Evolutionary conservation across 1,140 invertebrate species (phyloP), one percentile per base, ranked within the genome.

Genomic region (Orussus abietinus): DNA sequence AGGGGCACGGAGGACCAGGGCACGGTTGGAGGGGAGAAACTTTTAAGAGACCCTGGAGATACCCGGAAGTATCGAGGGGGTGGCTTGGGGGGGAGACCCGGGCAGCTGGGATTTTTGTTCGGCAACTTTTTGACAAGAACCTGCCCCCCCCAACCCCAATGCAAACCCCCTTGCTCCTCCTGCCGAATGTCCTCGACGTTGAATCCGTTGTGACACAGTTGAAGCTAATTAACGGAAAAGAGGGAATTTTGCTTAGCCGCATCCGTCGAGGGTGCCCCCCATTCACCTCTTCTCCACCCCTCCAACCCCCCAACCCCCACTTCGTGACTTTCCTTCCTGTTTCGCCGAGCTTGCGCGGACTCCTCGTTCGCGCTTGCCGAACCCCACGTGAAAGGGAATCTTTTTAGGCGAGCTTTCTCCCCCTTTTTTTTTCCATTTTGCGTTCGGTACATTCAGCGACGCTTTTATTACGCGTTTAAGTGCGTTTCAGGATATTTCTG

Each of bases 11-110:
- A n/a, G n/a, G n/a, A n/a, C n/a, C n/a, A n/a, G n/a, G n/a, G 7
- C 17, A 19, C 6, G 25, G 38, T 25, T 12, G 38, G 22, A 28
- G 28, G 19, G 21, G 18, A 21, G 12, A 42, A 57, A 55, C 43
- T 53, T 59, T 51, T 13, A 38, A 36, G 40, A 47, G 49, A 51
- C 21, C 35, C 36, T 20, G 17, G 21, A 47, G 34, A 42, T 42
- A 39, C 43, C 29, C 28, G 12, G 28, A 22, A 14, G 11, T 7
- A 38, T 30, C 36, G 1, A 33, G 28, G 20, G 28, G 32, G 17
- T 37, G 19, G 1, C 1, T 10, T 1, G n/a, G 31, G 35, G 36
- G 39, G 21, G 38, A 17, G 19, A 18, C 17, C 6, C 20, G 20
- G 9, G 45, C 21, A 40, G 44, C 7, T 28, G 22, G 15, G 28